Conservation (phyloP, 2,888 invertebrate species). For the Drosophila kanekoi region DNA sequence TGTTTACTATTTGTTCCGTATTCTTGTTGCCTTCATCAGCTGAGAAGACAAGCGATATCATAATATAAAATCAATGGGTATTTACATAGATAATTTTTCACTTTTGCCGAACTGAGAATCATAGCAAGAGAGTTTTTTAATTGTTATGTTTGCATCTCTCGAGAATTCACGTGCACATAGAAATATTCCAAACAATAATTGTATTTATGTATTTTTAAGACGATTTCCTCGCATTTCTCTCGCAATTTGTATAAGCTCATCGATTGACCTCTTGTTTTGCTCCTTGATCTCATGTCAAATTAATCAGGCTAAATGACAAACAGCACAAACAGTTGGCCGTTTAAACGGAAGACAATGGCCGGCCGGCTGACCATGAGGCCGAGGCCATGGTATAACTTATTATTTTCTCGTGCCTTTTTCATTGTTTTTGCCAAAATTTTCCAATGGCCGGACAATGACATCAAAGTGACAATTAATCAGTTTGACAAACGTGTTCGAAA, state of each 20-base stretch:
- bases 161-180: no score
- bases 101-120: neutral
- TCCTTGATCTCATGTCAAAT: conserved; percentile 35
- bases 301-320: conserved; percentile 55
- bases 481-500: conserved; percentile 20
- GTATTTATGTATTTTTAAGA: no score
- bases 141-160: no score
- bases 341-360: conserved; percentile 2
- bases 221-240: neutral
- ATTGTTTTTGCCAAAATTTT: conserved; percentile 10
- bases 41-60: conserved; percentile 16
- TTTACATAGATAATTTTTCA: no score
- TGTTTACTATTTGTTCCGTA: conserved; percentile 23
- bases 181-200: no score
- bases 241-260: neutral
- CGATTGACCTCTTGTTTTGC: conserved; percentile 8
- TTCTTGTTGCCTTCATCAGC: conserved; percentile 9
- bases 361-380: neutral
- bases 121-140: no score
- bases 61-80: neutral
- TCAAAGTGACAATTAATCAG: conserved; percentile 38
- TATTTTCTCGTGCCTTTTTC: neutral
- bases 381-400: conserved; percentile 11
- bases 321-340: conserved; percentile 27
- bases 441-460: conserved; percentile 24